Evolutionary conservation across 2,113 vertebrate species (phyloP), one percentile per base, ranked within the genome.

Genomic region (Odobenus rosmarus): DNA sequence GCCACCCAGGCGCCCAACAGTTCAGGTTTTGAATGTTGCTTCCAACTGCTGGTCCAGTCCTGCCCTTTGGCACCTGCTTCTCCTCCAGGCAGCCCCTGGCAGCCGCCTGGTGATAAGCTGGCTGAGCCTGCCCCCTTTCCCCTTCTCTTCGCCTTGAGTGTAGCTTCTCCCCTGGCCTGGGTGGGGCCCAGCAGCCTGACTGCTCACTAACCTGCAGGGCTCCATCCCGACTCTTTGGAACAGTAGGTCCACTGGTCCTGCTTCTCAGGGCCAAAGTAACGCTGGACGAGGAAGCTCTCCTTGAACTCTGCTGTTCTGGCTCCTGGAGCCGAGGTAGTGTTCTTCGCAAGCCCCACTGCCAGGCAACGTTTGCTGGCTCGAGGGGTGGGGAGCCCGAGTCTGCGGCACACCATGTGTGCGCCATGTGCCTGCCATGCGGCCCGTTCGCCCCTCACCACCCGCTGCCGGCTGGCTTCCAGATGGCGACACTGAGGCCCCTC

Each of bases 11-110:
- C 46, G 7, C 46, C 5, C 46, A 57, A 9, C 28, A 36, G 88
- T 31, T 72, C 31, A 64, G 90, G 51, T 79, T 88, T 96, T 49
- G 19, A 88, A 91, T 4, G 9, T 64, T 12, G 36, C 13, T 51
- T 87, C 94, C 69, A 96, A 86, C 55, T 28, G 92, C 92, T 57
- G n/a, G 26, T 79, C 19, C 2, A 3, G 96, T 23, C 86, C 82
- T 49, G 21, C 21, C 57, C 82, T 31, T 21, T 0, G 0, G 71
- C 36, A 69, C 86, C 84, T 24, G 36, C 36, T 51, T 88, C 71
- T 95, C 82, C 72, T 93, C 96, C 55, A 18, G 69, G 89, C 49
- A 28, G 93, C 57, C 69, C 42, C 26, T 72, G 82, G 92, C 92
- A 88, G 90, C 74, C 23, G 24, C 67, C 61, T 10, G 28, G 39